phyloP scores from a whole-genome alignment of 23 tunicate genomes.

The Ciona savignyi region DNA sequence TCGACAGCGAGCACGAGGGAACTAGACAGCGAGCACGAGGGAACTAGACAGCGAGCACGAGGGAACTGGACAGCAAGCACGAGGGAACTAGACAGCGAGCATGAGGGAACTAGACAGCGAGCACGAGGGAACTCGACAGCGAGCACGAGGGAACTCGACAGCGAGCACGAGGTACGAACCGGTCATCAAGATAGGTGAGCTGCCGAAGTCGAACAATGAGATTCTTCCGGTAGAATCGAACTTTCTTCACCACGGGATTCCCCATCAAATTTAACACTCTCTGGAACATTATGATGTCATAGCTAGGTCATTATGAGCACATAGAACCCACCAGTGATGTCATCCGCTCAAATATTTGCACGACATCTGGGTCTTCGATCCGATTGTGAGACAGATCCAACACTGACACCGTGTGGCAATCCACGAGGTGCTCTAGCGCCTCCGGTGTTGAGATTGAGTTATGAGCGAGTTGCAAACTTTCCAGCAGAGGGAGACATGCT shows the following conservation, averaged over 20 bases:
- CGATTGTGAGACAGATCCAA: neutral
- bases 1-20: too few species aligned
- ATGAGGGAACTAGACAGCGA: too few species aligned
- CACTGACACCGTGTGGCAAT: neutral
- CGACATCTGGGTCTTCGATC: neutral
- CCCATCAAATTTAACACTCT: slow-evolving; percentile 88
- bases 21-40: too few species aligned
- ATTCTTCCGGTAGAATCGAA: slow-evolving; percentile 85
- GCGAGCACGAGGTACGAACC: too few species aligned
- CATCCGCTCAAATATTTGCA: neutral
- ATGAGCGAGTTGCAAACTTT: neutral
- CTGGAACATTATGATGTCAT: slow-evolving; percentile 17
- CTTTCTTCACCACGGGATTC: slow-evolving; percentile 74
- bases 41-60: too few species aligned
- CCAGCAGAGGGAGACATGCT: neutral
- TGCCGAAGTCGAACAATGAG: slow-evolving; percentile 67
- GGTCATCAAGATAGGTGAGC: slow-evolving; percentile 35
- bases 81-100: too few species aligned
- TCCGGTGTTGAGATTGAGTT: neutral
- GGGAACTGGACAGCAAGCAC: too few species aligned
- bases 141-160: too few species aligned
- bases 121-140: too few species aligned
- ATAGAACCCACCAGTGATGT: neutral
- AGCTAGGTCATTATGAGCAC: neutral
- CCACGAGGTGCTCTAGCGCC: neutral